Evolutionary conservation across 2,797 vertebrate species (phyloP), one percentile per base, ranked within the genome.

Genomic region (Pampus argenteus): DNA sequence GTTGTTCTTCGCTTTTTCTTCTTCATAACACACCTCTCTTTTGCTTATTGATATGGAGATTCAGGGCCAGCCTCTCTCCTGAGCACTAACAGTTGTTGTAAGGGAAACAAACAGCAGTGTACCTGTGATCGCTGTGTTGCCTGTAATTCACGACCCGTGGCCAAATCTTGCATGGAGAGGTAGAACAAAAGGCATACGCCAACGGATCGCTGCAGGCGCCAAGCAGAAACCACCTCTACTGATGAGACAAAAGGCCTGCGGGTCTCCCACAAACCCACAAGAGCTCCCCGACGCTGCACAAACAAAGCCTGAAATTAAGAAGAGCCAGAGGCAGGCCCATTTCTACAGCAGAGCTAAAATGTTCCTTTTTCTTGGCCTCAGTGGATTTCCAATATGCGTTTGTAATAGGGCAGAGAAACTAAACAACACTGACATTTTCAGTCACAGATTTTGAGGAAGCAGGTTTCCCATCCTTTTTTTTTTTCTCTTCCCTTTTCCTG

Each of bases 231-330:
- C 84, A 87, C 88, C 85, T 87, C 81, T 58, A 66, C 77, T 81
- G 88, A 89, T 86, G 89, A 93, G 85, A 94, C 89, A 90, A 90
- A 90, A 92, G 88, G 90, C 91, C 94, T 77, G 85, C 85, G 82
- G 94, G 93, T 91, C 85, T 86, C 79, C 79, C 71, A 79, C 79
- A 71, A 92, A 91, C 89, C 90, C 88, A 81, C 78, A 82, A 86
- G 91, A 92, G 88, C 87, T 83, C 86, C 89, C 87, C 67, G 71
- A 84, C 58, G 57, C 84, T 66, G 63, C 85, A 73, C 90, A 94
- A 94, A 94, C 92, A 94, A 93, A 94, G 91, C 88, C 90, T 92
- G 90, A 91, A 93, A 94, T 94, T 93, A 93, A 91, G 91, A 89
- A 82, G 84, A 86, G 93, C 94, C 89, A 65, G 84, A 89, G 89